Percentiles rank a stretch among this genome's conserved stretches.
Evolutionary conservation across 2,797 vertebrate genomes (phyloP).

Genomic region (Myiothlypis chrysogaster): DNA sequence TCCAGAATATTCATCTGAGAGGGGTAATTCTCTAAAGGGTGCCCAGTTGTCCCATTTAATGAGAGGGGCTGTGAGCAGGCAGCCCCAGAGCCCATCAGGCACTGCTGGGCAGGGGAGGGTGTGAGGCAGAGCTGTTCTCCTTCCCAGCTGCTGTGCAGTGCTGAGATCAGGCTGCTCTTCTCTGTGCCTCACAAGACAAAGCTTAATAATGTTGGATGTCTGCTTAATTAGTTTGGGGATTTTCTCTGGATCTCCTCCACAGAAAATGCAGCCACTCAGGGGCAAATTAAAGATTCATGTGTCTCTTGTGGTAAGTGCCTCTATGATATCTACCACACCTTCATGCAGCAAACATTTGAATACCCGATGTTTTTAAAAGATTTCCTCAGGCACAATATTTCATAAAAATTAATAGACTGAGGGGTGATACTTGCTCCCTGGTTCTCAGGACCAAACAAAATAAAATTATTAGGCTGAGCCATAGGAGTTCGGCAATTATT

Average conservation of each 20-base stretch:
- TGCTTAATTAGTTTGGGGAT: conserved; percentile 44
- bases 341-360: background rate
- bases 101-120: background rate
- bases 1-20: background rate
- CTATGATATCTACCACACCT: background rate
- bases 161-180: background rate
- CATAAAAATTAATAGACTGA: background rate
- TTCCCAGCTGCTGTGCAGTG: background rate
- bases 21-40: background rate
- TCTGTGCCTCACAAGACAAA: background rate
- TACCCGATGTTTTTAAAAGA: background rate
- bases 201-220: conserved; percentile 10
- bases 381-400: background rate
- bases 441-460: background rate
- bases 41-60: fast-evolving
- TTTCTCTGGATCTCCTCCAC: background rate
- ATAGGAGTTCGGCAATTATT: background rate
- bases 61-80: fast-evolving
- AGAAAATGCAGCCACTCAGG: background rate
- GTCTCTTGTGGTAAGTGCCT: background rate
- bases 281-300: background rate
- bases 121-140: background rate
- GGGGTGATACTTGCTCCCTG: background rate
- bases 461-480: background rate
- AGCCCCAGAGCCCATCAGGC: background rate